phyloP scores from a whole-genome alignment of 2,888 invertebrate genomes.

The Amblyjoppa proteus region DNA sequence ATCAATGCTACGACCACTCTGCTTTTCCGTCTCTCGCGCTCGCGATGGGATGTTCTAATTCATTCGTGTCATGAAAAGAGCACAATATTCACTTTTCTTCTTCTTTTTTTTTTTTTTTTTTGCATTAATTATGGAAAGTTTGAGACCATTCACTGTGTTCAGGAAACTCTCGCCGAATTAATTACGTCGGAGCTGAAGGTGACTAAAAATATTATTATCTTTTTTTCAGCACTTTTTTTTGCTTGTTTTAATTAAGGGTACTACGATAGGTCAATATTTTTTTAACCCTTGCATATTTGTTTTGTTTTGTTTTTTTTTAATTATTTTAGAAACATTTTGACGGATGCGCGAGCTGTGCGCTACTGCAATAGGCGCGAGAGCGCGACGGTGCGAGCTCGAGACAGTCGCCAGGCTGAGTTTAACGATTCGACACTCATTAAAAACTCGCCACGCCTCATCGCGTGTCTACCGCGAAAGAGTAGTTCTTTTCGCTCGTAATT shows the following conservation, averaged over 20 bases:
- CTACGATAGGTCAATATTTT: background rate
- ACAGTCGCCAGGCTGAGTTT: conserved; percentile 63
- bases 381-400: background rate
- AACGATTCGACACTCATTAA: conserved; percentile 74
- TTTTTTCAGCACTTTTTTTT: background rate
- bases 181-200: background rate
- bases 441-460: conserved; percentile 73
- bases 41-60: conserved; percentile 16
- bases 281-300: background rate
- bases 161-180: background rate
- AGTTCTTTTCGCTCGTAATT: conserved; percentile 23
- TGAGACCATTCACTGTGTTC: background rate
- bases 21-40: conserved; percentile 1
- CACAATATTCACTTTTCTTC: background rate
- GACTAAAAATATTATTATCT: background rate
- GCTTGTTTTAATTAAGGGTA: background rate
- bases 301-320: background rate
- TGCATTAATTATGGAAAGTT: background rate
- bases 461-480: conserved; percentile 64
- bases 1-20: conserved; percentile 33
- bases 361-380: background rate
- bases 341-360: background rate
- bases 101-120: background rate
- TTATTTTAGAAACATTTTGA: background rate
- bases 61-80: conserved; percentile 24